Conservation (phyloP, 2,888 invertebrate genomes). For the Drosophila borborema region DNA sequence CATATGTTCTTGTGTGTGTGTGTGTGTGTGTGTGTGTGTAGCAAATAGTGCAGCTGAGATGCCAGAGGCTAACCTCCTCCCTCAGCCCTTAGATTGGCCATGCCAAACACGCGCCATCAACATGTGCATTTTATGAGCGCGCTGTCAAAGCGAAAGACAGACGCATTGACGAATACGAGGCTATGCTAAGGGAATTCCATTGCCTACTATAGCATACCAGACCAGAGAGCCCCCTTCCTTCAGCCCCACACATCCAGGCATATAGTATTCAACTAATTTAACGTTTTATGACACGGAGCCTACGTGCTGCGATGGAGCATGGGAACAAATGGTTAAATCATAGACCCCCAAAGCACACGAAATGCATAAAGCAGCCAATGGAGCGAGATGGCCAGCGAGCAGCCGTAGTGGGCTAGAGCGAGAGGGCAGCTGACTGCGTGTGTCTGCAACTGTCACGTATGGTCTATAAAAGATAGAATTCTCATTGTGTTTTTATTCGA, state of each 20-base stretch:
- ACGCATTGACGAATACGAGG: conserved; percentile 53
- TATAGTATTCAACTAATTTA: conserved; percentile 74
- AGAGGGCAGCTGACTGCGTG: not conserved
- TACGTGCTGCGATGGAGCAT: conserved; percentile 70
- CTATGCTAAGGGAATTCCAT: conserved; percentile 63
- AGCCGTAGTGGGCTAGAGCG: not conserved
- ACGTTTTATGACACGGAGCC: conserved; percentile 75
- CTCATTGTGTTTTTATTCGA: conserved; percentile 38
- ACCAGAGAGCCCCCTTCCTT: not conserved
- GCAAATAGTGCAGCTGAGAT: conserved; percentile 42
- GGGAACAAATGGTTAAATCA: conserved; percentile 75
- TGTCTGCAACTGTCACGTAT: conserved; percentile 58
- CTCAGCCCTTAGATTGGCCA: conserved; percentile 39
- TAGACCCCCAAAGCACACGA: conserved; percentile 47
- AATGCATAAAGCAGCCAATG: conserved; percentile 1
- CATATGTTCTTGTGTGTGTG: not conserved
- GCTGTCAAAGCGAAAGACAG: conserved; percentile 43
- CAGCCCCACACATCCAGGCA: conserved; percentile 28
- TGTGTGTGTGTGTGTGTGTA: not conserved
- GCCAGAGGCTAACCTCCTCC: not conserved
- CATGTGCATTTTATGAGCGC: conserved; percentile 79
- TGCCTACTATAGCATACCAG: not conserved
- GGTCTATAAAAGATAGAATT: conserved; percentile 74
- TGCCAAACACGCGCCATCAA: conserved; percentile 77
- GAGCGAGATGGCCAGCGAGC: not conserved